Evolutionary conservation across 2,888 invertebrate species (phyloP), one percentile per base, ranked within the genome.

Genomic region (Cistogaster globosa): DNA sequence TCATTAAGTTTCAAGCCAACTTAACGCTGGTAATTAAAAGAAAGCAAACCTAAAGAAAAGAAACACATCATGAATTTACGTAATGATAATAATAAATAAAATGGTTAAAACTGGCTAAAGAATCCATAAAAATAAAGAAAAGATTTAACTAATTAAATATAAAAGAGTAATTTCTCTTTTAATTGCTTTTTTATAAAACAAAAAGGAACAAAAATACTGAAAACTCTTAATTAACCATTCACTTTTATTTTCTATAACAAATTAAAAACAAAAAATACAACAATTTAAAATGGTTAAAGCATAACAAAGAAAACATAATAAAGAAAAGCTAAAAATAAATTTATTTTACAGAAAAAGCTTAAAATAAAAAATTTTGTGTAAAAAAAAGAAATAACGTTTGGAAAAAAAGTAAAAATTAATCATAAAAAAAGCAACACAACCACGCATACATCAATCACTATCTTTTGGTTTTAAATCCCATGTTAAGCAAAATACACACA

Each of bases 241-340:
- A 88, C 88, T 90, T 90, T 90, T 89, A 84, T 79, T 90, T 90
- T 90, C 87, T 77, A 78, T 81, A 72, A 62, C 14, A 84, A 84
- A 80, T 84, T 79, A 80, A 76, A 45, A 42, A n/a, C n/a, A n/a
- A n/a, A 72, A 67, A 72, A 38, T 5, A 45, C 12, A 74, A 62
- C 38, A 67, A 72, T 42, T 45, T 51, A 63, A 83, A 83, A 51
- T 60, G 76, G 69, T 78, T 74, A 74, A 83, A 69, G 82, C 83
- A 83, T 78, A 78, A 72, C 77, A 71, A 58, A 71, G 32, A 32
- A 18, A 22, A 12, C 42, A 42, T 42, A 77, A 42, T 36, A 58
- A 36, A 69, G 75, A 51, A 58, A 58, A 55, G 36, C 48, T 75
- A 77, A 72, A 60, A 68, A 71, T 72, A 77, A 72, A 16, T n/a